These are phyloP conservation scores for Diarsia dahlii DNA, from an alignment of 2,888 invertebrate genomes.

Conservation along the genomic window DNA sequence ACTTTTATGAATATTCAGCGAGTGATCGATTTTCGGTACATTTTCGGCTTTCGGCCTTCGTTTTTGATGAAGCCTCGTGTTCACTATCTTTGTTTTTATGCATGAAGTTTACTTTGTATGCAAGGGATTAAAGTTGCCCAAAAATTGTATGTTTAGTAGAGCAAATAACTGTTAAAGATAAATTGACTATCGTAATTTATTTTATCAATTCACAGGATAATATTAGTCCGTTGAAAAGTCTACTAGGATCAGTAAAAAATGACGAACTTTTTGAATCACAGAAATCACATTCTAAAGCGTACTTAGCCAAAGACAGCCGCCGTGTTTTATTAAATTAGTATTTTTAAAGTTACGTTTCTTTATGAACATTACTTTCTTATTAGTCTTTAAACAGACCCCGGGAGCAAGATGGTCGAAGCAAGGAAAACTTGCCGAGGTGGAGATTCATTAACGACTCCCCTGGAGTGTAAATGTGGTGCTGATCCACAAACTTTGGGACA, in stretches of 20 bases:
- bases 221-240: neutral
- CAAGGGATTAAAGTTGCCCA: neutral
- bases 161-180: neutral
- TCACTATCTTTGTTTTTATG: conserved; percentile 10
- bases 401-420: too few relatives aligned
- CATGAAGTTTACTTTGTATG: neutral
- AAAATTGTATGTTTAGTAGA: neutral
- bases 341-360: neutral
- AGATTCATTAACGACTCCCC: too few relatives aligned
- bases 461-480: too few relatives aligned
- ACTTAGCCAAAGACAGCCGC: neutral
- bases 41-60: conserved; percentile 31
- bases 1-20: conserved; percentile 64
- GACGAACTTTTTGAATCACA: neutral
- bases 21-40: conserved; percentile 56
- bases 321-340: neutral
- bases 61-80: conserved; percentile 20
- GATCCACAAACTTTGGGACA: too few relatives aligned
- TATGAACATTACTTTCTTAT: neutral
- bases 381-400: too few relatives aligned
- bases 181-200: neutral
- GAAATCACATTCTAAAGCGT: neutral
- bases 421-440: too few relatives aligned
- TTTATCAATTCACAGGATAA: neutral
- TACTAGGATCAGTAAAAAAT: neutral